Base-by-base conservation (phyloP, 2,888 invertebrate species). In the Agrochola lychnidis region DNA sequence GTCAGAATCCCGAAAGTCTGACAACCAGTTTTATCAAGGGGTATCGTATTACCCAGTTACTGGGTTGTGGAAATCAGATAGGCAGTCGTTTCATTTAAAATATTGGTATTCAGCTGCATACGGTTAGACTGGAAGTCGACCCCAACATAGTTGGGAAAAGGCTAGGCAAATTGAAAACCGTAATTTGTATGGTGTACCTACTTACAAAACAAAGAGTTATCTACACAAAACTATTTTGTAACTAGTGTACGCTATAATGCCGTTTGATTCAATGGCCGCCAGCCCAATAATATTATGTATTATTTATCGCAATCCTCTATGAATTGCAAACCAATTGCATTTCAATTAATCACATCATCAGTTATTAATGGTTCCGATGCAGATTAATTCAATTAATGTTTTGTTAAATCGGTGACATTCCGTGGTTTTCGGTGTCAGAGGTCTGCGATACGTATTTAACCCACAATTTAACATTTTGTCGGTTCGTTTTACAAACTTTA, bases 321-420 rank as follows among this genome's bases (percentile, higher is more conserved):
- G 19, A 62, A 68, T 81, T n/a, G 19, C 22, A 48, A 57, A 70
- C 42, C 51, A 63, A 79, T 79, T 69, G 67, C 42, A 53, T 22
- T 75, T 30, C 45, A 75, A 81, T 79, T 69, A 75, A 64, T 75
- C 57, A 53, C 64, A 12, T 30, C 36, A 51, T 68, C 40, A n/a
- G 10, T 51, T 10, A 74, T 81, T 63, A 81, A 79, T 74, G 45
- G 69, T n/a, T 40, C 12, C 45, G 45, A 59, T 57, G 48, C 40
- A 4, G 62, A 63, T 63, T 56, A 25, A 69, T 68, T 69, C 9
- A 53, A 75, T 59, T 45, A 69, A 59, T 67, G 51, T 57, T 67
- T 57, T 36, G 67, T 42, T 51, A 48, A 67, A 48, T 56, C 25
- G 53, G 25, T 76, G 45, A 56, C 61, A 62, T 63, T 63, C 4